phyloP scores from a whole-genome alignment of 1,140 invertebrate species.

The Apis dorsata region DNA sequence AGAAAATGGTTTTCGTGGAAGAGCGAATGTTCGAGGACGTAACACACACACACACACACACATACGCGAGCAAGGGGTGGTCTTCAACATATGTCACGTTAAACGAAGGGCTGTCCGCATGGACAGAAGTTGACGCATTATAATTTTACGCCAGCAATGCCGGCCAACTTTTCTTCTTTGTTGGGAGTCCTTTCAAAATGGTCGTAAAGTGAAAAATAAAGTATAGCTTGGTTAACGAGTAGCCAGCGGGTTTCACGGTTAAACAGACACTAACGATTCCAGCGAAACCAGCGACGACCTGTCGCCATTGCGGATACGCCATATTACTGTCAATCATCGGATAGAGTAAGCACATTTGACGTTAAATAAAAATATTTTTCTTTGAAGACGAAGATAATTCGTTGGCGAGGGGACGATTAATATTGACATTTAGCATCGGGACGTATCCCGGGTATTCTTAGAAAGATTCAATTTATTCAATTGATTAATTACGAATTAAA shows the following conservation, averaged over 20 bases:
- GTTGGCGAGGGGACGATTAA: neutral
- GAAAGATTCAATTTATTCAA: neutral
- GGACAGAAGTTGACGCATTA: slow-evolving; percentile 48
- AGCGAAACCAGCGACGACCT: slow-evolving; percentile 17
- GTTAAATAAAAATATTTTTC: neutral
- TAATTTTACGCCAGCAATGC: slow-evolving; percentile 47
- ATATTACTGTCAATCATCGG: slow-evolving; percentile 41
- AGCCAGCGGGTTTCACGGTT: slow-evolving; percentile 4
- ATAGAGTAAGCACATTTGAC: neutral
- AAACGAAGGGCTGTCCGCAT: slow-evolving; percentile 38
- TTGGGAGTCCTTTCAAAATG: neutral
- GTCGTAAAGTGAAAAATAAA: slow-evolving; percentile 19
- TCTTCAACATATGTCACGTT: slow-evolving; percentile 46
- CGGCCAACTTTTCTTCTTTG: slow-evolving; percentile 26
- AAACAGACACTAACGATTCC: slow-evolving; percentile 19
- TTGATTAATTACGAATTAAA: neutral
- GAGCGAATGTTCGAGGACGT: neutral
- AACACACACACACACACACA: neutral
- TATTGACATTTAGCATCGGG: slow-evolving; percentile 2
- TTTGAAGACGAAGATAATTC: neutral
- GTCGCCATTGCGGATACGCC: slow-evolving; percentile 13
- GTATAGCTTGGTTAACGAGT: slow-evolving; percentile 10
- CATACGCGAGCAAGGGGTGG: slow-evolving; percentile 14
- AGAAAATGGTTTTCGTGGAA: neutral
- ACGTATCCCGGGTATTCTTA: no score